Evolutionary conservation across 2,797 vertebrate genomes (phyloP).

Genomic region (Bucorvus abyssinicus): DNA sequence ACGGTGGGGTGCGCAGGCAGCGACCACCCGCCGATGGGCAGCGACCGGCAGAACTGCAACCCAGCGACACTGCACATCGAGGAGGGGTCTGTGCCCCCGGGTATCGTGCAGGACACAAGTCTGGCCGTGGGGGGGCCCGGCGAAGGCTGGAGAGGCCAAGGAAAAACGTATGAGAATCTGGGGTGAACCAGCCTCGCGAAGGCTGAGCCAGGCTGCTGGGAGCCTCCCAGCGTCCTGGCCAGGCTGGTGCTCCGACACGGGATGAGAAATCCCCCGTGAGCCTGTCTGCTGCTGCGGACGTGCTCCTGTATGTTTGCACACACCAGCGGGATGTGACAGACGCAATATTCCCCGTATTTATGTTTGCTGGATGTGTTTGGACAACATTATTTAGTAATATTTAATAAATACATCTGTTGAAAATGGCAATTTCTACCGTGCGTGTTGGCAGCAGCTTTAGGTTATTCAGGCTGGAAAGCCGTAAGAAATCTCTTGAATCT

Average conservation of each 20-base stretch:
- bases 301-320: accelerated
- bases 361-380: not conserved
- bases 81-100: not conserved
- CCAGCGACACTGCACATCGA: accelerated
- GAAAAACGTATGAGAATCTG: not conserved
- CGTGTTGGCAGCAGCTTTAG: not conserved
- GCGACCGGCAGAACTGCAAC: not conserved
- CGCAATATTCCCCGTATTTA: accelerated
- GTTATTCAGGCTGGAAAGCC: not conserved
- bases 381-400: not conserved
- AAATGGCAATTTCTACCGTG: not conserved
- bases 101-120: not conserved
- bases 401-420: constrained; percentile 9
- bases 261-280: not conserved
- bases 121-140: not conserved
- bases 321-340: not conserved
- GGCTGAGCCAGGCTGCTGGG: not conserved
- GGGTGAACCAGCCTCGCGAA: not conserved
- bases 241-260: not conserved
- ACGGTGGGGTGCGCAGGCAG: not conserved
- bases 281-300: not conserved
- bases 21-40: not conserved
- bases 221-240: not conserved
- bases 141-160: not conserved
- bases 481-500: not conserved